phyloP scores from a whole-genome alignment of 2,888 invertebrate genomes.

The Drosophila vallismaia region DNA sequence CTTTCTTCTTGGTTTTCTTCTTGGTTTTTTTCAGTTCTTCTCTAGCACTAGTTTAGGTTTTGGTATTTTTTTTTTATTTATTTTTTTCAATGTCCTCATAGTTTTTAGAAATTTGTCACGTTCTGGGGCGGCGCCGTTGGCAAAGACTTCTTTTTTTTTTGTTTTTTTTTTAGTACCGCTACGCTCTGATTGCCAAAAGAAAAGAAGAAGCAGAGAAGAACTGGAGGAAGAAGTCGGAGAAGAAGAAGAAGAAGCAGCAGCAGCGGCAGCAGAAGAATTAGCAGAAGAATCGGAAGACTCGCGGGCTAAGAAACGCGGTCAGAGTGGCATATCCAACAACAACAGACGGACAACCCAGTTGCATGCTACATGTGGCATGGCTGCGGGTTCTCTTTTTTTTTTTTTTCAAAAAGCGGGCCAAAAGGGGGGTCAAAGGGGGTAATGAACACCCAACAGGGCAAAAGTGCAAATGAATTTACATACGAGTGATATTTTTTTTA shows the following conservation, averaged over 20 bases:
- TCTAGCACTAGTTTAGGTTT: background rate
- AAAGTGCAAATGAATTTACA: conserved; percentile 40
- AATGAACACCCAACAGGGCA: conserved; percentile 7
- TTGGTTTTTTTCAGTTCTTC: background rate
- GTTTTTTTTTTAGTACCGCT: conserved; percentile 29
- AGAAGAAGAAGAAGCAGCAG: background rate
- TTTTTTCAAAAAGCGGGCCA: background rate
- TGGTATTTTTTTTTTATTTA: background rate
- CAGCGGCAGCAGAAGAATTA: background rate
- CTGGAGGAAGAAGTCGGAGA: background rate
- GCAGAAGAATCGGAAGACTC: background rate
- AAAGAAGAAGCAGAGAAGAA: conserved; percentile 16
- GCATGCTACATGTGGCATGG: conserved; percentile 27
- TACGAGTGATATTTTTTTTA: conserved; percentile 13
- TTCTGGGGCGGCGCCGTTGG: conserved; percentile 54
- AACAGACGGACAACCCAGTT: conserved; percentile 39
- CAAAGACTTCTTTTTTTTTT: conserved; percentile 46
- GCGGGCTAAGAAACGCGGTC: conserved; percentile 30
- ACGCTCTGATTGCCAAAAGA: conserved; percentile 47
- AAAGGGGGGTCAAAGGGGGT: background rate
- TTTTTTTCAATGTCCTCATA: conserved; percentile 6
- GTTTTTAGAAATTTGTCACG: conserved; percentile 77
- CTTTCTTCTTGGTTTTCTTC: too few relatives aligned
- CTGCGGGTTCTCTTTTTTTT: background rate
- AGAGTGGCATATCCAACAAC: conserved; percentile 7